Conservation (phyloP, 2,888 invertebrate species). For the Hyposoter didymator region DNA sequence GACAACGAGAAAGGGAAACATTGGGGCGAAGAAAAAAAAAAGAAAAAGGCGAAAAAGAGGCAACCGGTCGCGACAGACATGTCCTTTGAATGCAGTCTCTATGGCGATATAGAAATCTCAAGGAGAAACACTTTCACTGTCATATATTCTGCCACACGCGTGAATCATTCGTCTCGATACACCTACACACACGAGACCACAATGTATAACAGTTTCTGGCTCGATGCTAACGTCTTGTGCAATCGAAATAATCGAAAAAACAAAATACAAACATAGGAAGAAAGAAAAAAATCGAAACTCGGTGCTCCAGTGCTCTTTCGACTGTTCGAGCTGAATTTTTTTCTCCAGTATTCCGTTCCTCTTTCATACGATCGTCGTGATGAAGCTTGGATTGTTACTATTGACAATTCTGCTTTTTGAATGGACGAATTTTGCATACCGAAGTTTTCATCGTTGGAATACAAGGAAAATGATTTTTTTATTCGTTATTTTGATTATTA, state of each 20-base stretch:
- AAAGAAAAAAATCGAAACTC: constrained; percentile 24
- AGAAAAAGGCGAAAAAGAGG: constrained; percentile 28
- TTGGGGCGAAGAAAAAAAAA: background rate
- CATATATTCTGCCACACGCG: constrained; percentile 75
- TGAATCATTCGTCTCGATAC: background rate
- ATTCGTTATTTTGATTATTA: no score
- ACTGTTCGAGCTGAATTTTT: constrained; percentile 23
- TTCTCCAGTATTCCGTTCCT: constrained; percentile 28
- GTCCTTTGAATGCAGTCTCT: constrained; percentile 71
- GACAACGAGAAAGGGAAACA: constrained; percentile 16
- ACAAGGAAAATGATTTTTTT: no score
- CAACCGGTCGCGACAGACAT: constrained; percentile 56
- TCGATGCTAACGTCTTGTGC: constrained; percentile 39
- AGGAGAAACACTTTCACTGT: constrained; percentile 83
- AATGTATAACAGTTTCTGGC: constrained; percentile 5
- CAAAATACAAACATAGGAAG: background rate
- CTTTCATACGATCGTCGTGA: background rate
- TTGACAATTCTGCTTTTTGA: no score
- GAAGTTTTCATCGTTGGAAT: no score
- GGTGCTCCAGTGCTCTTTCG: constrained; percentile 15
- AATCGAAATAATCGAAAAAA: constrained; percentile 26
- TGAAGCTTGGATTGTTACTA: no score
- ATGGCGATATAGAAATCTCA: constrained; percentile 74
- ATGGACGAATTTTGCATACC: no score
- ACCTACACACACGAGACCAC: background rate